Evolutionary conservation across 2,113 vertebrate genomes (phyloP).

Genomic region (Saguinus midas): DNA sequence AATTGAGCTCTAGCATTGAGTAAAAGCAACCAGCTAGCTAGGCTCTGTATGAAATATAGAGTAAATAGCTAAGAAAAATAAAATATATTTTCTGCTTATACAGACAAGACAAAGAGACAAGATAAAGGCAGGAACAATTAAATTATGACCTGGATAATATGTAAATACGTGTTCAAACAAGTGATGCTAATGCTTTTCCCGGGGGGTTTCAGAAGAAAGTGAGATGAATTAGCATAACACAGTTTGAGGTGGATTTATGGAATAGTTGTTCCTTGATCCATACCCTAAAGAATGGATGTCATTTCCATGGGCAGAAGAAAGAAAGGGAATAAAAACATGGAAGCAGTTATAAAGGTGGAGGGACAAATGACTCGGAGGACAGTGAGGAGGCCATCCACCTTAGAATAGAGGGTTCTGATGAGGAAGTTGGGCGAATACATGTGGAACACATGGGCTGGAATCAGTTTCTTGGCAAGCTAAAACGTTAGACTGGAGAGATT

Average conservation of each 20-base stretch:
- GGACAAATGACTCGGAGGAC: background rate
- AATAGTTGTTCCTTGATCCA: background rate
- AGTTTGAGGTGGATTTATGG: background rate
- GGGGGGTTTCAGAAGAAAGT: background rate
- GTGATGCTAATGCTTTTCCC: background rate
- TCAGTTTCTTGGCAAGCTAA: background rate
- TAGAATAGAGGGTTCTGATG: background rate
- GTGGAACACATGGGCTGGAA: background rate
- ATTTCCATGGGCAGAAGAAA: background rate
- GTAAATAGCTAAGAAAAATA: slow-evolving; percentile 2
- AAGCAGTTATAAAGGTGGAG: background rate
- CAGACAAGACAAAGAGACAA: background rate
- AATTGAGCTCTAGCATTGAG: background rate
- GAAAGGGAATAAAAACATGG: background rate
- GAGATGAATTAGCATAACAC: background rate
- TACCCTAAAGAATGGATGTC: background rate
- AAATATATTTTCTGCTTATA: background rate
- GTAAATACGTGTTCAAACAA: slow-evolving; percentile 11
- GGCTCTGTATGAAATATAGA: background rate
- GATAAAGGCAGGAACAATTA: background rate
- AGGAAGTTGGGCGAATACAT: background rate
- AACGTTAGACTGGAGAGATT: background rate
- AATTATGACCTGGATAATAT: background rate
- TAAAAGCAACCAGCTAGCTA: slow-evolving; percentile 6
- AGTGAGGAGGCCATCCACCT: background rate